Conservation (phyloP, 2,113 vertebrate species). For the Ahaetulla prasina region DNA sequence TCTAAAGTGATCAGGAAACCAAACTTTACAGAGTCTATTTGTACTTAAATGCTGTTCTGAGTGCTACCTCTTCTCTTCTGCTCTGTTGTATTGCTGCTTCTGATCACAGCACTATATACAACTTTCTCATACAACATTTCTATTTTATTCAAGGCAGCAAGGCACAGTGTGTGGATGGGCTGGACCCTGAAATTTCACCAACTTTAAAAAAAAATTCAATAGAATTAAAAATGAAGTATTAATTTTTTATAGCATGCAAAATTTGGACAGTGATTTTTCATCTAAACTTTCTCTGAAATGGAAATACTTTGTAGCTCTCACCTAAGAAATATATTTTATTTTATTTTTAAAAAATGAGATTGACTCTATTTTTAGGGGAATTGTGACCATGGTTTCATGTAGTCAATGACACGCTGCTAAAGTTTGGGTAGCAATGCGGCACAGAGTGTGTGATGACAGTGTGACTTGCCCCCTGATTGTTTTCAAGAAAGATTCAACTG, state of each 20-base stretch:
- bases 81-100: not conserved
- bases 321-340: not conserved
- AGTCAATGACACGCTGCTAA: not conserved
- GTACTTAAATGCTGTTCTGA: not conserved
- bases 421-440: not conserved
- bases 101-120: not conserved
- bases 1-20: not conserved
- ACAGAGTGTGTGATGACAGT: no score
- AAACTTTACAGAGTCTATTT: not conserved
- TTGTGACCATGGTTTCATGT: not conserved
- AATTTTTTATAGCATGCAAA: not conserved
- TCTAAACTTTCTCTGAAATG: not conserved
- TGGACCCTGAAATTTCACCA: not conserved
- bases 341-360: not conserved
- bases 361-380: not conserved
- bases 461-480: not conserved
- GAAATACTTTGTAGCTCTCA: not conserved
- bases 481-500: not conserved
- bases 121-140: not conserved
- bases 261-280: not conserved
- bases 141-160: not conserved
- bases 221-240: not conserved
- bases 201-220: no score
- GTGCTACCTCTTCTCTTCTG: not conserved
- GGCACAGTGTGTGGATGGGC: no score